Evolutionary conservation across 2,888 invertebrate genomes (phyloP).

Genomic region (Polia nebulosa): DNA sequence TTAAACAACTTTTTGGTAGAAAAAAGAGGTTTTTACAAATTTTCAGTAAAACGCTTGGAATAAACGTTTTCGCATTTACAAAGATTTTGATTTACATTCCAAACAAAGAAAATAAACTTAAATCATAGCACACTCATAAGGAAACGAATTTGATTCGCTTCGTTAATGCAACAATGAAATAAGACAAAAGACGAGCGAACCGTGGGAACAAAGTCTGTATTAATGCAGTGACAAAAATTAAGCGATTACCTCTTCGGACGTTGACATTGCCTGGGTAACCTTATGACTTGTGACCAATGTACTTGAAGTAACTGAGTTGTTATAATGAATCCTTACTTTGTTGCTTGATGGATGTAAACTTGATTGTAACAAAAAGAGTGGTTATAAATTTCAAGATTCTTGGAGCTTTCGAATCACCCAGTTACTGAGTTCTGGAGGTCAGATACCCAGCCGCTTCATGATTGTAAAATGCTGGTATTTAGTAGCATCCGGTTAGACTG

Average conservation of each 20-base stretch:
- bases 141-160: conserved; percentile 64
- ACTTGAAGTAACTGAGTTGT: conserved; percentile 1
- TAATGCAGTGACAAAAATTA: conserved; percentile 69
- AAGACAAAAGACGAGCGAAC: conserved; percentile 67
- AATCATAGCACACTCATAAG: conserved; percentile 60
- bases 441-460: too few species aligned
- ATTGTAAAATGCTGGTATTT: too few species aligned
- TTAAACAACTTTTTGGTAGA: too few species aligned
- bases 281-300: conserved; percentile 47
- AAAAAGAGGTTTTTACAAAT: too few species aligned
- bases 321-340: conserved; percentile 3
- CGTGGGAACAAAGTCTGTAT: conserved; percentile 67
- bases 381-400: not conserved
- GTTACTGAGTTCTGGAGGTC: too few species aligned
- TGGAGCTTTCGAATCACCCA: too few species aligned
- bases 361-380: not conserved
- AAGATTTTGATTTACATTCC: not conserved
- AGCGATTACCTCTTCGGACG: conserved; percentile 65
- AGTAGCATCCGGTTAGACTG: too few species aligned
- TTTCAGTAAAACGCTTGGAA: too few species aligned
- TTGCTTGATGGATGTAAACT: not conserved
- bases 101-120: conserved; percentile 43
- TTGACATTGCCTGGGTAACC: conserved; percentile 63
- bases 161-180: conserved; percentile 61
- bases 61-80: too few species aligned